Evolutionary conservation across 1,140 invertebrate genomes (phyloP).

Genomic region (Ridgeia piscesae): DNA sequence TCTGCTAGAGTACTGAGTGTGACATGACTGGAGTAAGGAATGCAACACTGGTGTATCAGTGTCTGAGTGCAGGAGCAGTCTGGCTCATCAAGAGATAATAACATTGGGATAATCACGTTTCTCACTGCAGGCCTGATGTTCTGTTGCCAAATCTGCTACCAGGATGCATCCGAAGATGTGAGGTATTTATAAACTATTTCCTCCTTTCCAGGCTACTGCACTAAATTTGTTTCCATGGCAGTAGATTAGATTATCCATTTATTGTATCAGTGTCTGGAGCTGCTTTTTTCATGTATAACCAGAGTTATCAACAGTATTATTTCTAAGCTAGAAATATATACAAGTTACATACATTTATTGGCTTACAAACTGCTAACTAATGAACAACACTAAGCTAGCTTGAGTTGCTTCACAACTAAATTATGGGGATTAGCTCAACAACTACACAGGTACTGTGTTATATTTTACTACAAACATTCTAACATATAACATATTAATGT

Average conservation of each 20-base stretch:
- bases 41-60: background rate
- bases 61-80: background rate
- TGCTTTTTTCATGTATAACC: too few species aligned
- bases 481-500: too few species aligned
- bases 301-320: background rate
- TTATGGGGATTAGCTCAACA: too few species aligned
- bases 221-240: background rate
- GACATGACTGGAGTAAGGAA: background rate
- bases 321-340: background rate
- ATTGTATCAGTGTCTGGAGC: background rate
- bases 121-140: background rate
- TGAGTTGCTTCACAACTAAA: too few species aligned
- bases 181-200: background rate
- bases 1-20: background rate
- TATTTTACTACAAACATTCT: too few species aligned
- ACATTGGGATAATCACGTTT: background rate
- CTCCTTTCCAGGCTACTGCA: background rate
- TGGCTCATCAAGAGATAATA: background rate
- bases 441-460: too few species aligned
- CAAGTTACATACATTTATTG: background rate
- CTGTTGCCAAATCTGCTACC: constrained; percentile 3
- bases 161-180: background rate
- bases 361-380: background rate
- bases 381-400: too few species aligned
- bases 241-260: background rate